A percentile compares a stretch with the other conserved stretches of the same genome.
These are phyloP conservation scores for Heptranchias perlo DNA, from an alignment of 2,113 vertebrate species.

Conservation along the genomic window DNA sequence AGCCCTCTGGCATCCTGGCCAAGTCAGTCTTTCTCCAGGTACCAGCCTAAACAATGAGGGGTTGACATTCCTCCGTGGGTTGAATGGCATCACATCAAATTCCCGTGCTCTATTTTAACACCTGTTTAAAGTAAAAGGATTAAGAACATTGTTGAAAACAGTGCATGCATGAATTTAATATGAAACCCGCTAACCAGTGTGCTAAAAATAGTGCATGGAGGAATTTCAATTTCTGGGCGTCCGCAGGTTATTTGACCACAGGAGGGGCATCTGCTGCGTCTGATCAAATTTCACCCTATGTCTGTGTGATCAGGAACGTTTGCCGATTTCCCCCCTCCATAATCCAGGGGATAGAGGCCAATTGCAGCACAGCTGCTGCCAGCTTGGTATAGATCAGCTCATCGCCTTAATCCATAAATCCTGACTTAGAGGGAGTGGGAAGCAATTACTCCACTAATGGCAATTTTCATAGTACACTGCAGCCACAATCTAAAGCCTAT, in stretches of 20 bases:
- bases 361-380: not conserved
- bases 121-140: not conserved
- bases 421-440: not conserved
- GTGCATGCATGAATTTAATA: not conserved
- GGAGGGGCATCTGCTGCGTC: not conserved
- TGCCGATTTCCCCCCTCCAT: not conserved
- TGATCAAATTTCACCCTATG: not conserved
- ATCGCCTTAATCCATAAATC: constrained; percentile 18
- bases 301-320: not conserved
- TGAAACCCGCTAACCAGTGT: not conserved
- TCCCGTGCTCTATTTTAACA: not conserved
- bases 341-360: not conserved
- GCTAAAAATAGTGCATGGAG: not conserved
- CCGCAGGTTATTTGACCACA: not conserved
- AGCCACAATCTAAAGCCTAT: not conserved
- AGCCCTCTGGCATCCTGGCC: not conserved
- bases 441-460: not conserved
- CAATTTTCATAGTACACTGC: constrained; percentile 14
- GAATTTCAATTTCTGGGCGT: not conserved
- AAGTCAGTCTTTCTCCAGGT: not conserved
- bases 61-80: not conserved
- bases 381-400: constrained; percentile 22
- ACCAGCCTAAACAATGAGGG: too few species aligned
- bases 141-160: not conserved
- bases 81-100: not conserved